phyloP scores from a whole-genome alignment of 2,888 invertebrate genomes.

The Sceliomorpha sp. region DNA sequence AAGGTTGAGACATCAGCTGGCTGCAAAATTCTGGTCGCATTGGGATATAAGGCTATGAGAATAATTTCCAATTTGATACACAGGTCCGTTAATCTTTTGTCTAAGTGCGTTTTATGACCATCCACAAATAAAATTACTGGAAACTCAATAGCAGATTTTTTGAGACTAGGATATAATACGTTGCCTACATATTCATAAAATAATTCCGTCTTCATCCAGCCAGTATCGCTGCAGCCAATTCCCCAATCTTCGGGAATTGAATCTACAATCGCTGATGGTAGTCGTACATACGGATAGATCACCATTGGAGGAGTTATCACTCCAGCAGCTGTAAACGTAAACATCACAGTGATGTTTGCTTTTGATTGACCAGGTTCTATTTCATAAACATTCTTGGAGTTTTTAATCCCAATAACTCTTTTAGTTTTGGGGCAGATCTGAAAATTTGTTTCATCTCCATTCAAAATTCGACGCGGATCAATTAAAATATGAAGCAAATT shows the following conservation, averaged over 20 bases:
- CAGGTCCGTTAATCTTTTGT: slow-evolving; percentile 24
- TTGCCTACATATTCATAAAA: slow-evolving; percentile 75
- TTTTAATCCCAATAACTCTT: slow-evolving; percentile 57
- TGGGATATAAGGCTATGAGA: slow-evolving; percentile 57
- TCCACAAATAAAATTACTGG: slow-evolving; percentile 75
- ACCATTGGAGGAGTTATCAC: slow-evolving; percentile 71
- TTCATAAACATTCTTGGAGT: slow-evolving; percentile 70
- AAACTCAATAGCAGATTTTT: slow-evolving; percentile 58
- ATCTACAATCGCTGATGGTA: slow-evolving; percentile 67
- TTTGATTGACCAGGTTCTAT: slow-evolving; percentile 70
- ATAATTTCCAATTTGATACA: slow-evolving; percentile 61
- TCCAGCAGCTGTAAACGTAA: slow-evolving; percentile 73
- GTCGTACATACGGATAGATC: slow-evolving; percentile 71
- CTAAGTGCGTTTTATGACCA: slow-evolving; percentile 59
- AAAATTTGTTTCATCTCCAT: slow-evolving; percentile 72
- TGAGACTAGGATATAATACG: slow-evolving; percentile 66
- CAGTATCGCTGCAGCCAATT: slow-evolving; percentile 72
- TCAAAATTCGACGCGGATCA: slow-evolving; percentile 68
- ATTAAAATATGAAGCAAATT: slow-evolving; percentile 60
- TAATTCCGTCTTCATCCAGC: slow-evolving; percentile 77
- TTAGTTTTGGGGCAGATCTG: slow-evolving; percentile 67
- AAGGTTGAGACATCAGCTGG: slow-evolving; percentile 55
- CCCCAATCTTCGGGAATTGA: slow-evolving; percentile 73
- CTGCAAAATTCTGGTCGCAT: slow-evolving; percentile 56
- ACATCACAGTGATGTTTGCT: slow-evolving; percentile 74